Conservation (phyloP, 2,113 vertebrate genomes). For the Desmodus rotundus region DNA sequence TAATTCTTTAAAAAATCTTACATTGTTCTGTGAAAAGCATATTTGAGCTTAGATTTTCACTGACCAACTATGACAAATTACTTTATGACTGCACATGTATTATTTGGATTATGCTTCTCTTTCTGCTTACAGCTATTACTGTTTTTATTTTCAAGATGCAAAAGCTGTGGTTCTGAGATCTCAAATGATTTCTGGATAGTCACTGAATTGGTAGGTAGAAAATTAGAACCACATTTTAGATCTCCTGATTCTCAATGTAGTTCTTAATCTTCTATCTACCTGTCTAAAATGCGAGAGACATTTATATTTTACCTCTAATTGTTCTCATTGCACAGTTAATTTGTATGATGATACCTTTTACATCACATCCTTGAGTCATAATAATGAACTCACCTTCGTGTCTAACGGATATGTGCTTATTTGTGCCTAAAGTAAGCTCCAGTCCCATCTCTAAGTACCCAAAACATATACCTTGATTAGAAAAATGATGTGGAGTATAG, state of each 20-base stretch:
- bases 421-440: not conserved
- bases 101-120: not conserved
- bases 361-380: not conserved
- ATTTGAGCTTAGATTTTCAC: not conserved
- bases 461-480: not conserved
- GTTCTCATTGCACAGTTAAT: not conserved
- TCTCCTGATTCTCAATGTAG: not conserved
- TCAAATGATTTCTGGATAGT: not conserved
- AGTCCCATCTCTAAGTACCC: not conserved
- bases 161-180: not conserved
- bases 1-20: not conserved
- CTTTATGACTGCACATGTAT: not conserved
- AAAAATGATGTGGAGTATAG: not conserved
- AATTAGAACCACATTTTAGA: not conserved
- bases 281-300: not conserved
- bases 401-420: not conserved
- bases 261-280: not conserved
- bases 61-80: not conserved
- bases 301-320: not conserved
- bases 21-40: not conserved
- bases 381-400: not conserved
- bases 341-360: not conserved
- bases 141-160: not conserved
- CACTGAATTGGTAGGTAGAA: not conserved
- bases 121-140: not conserved